A percentile compares a stretch with the other conserved stretches of the same genome.
These are phyloP conservation scores for Pachyramphus minor DNA, from an alignment of 2,113 vertebrate genomes.

Conservation along the genomic window DNA sequence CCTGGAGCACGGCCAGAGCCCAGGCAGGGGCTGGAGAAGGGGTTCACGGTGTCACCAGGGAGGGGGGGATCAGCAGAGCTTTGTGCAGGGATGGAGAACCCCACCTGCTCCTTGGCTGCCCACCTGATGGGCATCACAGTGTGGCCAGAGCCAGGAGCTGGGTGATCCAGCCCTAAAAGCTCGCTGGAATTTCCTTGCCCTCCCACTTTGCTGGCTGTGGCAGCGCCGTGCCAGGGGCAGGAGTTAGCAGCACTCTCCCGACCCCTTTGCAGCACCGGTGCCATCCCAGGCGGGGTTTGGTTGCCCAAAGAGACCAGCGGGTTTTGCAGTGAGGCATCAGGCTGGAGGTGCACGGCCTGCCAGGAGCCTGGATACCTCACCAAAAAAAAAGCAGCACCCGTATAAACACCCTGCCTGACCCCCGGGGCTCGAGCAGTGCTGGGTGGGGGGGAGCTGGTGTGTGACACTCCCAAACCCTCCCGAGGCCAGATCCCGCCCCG, in stretches of 20 bases:
- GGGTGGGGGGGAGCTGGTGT: too few species aligned
- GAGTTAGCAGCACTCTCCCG: rapidly evolving
- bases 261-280: neutral
- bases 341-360: neutral
- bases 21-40: neutral
- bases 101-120: rapidly evolving
- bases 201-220: neutral
- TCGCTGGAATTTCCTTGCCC: rapidly evolving
- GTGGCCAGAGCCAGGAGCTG: neutral
- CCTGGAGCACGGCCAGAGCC: neutral
- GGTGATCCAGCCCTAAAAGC: neutral
- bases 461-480: neutral
- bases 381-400: neutral
- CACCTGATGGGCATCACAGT: rapidly evolving
- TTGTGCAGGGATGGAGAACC: rapidly evolving
- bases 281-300: rapidly evolving
- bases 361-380: neutral
- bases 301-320: rapidly evolving
- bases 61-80: rapidly evolving
- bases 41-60: rapidly evolving
- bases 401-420: neutral
- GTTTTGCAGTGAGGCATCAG: neutral
- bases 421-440: neutral
- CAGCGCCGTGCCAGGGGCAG: neutral
- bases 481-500: neutral